Base-by-base conservation (phyloP, 1,140 invertebrate genomes). In the Anastrepha ludens region DNA sequence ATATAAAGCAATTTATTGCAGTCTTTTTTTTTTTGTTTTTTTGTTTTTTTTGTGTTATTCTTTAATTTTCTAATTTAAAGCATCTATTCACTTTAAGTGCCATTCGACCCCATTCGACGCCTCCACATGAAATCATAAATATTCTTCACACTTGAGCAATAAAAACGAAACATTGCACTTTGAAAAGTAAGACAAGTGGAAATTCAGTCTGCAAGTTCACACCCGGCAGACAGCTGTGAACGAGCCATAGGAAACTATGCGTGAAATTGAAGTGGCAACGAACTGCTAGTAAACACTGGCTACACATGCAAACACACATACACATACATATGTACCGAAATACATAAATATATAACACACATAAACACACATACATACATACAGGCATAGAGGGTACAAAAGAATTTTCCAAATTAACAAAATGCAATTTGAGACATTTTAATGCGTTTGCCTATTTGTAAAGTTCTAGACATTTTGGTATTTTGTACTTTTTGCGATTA, bases 121-220 rank as follows among this genome's bases (percentile, higher is more conserved):
- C 13, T n/a, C 39, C 15, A 74, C 41, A 74, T 74, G 44, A 47
- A 47, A 74, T 17, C 29, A 50, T 47, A 74, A 44, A n/a, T 74
- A 74, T 74, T 47, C 15, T 17, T 47, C 4, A 74, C 11, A 47
- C 13, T 47, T 13, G 13, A 67, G 65, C 65, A 41, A 39, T 67
- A 67, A 41, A 67, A 67, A 47, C 44, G 70, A 47, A 17, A n/a
- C 41, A 74, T 47, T 74, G 41, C 70, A 47, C 70, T 47, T 74
- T 50, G 11, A 70, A 47, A 74, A 74, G 41, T 47, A 74, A 47
- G 41, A 50, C 41, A 74, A 74, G 70, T 70, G 67, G 41, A 74
- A 47, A 50, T 74, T 74, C 44, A 44, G 8, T 74, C 13, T 15
- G 13, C 41, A 74, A 74, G 41, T 74, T 74, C 70, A 74, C 70